Evolutionary conservation across 2,888 invertebrate species (phyloP), one percentile per base, ranked within the genome.

Genomic region (Tenthredo mesomela): DNA sequence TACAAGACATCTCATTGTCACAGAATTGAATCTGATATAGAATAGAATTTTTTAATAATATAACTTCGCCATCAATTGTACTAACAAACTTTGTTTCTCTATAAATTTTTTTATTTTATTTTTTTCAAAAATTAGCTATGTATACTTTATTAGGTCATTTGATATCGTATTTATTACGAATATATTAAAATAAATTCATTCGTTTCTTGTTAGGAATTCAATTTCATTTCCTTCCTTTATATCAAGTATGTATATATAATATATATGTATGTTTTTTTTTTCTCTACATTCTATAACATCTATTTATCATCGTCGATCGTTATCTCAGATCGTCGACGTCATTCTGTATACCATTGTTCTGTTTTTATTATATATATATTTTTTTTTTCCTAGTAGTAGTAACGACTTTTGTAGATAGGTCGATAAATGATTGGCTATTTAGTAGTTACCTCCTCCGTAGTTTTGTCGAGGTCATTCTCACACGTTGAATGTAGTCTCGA

Each of bases 401-500:
- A 82, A 70, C 29, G 80, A 82, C 47, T 10, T 73, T 61, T 37
- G 65, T 70, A 82, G 82, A 47, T 43, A 88, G 89, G 90, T 89
- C 86, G 89, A 87, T 91, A 91, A 91, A 88, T 89, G 90, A 89
- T 67, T 86, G 88, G 84, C 91, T 89, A 90, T 89, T 91, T 91
- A 92, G 89, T 91, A 92, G 89, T 92, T 92, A 92, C 92, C 92
- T 92, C 92, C 92, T 91, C 88, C 92, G 92, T 89, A 92, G 89
- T 89, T 92, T 92, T 84, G 92, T 90, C 86, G 90, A 89, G 58
- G 92, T 88, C 91, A 92, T 91, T 90, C 92, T 92, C 88, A 91
- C 91, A 88, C 92, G 92, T 88, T 92, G 92, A 85, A 92, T 89
- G 92, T 92, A 92, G 91, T 92, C 92, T 87, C 92, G 92, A 85